Evolutionary conservation across 2,888 invertebrate genomes (phyloP).

Genomic region (Eurytoma californica): DNA sequence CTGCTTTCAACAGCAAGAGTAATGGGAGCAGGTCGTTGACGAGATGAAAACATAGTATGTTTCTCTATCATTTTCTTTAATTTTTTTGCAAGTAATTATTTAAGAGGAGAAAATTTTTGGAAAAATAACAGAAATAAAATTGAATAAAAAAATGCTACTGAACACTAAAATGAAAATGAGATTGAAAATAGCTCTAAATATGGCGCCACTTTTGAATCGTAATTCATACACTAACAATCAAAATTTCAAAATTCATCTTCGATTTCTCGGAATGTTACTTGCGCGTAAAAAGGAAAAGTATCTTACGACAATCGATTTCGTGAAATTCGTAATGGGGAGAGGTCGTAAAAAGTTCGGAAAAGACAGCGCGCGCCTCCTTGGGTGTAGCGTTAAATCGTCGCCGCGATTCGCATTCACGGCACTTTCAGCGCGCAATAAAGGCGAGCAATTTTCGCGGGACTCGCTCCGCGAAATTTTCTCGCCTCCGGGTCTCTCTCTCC

Average conservation of each 20-base stretch:
- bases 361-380: background rate
- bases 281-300: too few species aligned
- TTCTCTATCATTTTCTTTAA: too few species aligned
- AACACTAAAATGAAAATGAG: background rate
- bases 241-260: background rate
- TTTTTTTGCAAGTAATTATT: too few species aligned
- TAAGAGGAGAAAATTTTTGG: too few species aligned
- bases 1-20: too few species aligned
- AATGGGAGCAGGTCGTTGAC: too few species aligned
- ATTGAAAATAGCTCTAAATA: too few species aligned
- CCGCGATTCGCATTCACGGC: background rate
- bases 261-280: background rate
- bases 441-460: background rate
- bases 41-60: too few species aligned
- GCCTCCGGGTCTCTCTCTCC: background rate
- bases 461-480: background rate
- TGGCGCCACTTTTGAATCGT: background rate
- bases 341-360: too few species aligned
- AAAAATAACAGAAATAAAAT: too few species aligned
- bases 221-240: constrained; percentile 5
- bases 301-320: too few species aligned
- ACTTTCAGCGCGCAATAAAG: constrained; percentile 1
- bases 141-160: background rate
- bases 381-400: constrained; percentile 17
- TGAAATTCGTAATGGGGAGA: too few species aligned